Evolutionary conservation across 2,797 vertebrate genomes (phyloP).

Genomic region (Chiroxiphia lanceolata): DNA sequence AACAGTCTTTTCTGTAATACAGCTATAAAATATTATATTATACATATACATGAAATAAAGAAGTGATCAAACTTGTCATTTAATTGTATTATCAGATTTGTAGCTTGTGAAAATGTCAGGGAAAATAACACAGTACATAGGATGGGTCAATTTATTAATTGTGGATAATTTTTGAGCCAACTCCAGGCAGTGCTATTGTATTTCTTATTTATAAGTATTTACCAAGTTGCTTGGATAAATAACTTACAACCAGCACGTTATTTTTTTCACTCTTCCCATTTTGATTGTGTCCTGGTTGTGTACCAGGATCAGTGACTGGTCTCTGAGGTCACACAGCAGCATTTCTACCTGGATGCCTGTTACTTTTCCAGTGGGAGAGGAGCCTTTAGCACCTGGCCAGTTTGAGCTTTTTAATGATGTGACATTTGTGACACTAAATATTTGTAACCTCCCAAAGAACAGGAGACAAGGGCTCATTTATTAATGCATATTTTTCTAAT

Average conservation of each 20-base stretch:
- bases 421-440: not conserved
- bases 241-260: not conserved
- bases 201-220: slow-evolving; percentile 29
- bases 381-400: not conserved
- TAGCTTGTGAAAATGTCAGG: slow-evolving; percentile 52
- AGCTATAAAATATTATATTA: slow-evolving; percentile 64
- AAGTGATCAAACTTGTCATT: slow-evolving; percentile 63
- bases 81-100: slow-evolving; percentile 56
- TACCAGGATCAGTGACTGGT: not conserved
- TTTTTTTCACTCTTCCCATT: not conserved
- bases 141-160: slow-evolving; percentile 61
- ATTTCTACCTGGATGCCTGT: not conserved
- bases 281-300: not conserved
- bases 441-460: not conserved
- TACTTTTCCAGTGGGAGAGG: not conserved
- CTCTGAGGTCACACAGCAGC: not conserved
- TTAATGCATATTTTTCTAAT: not conserved
- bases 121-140: slow-evolving; percentile 20
- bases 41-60: slow-evolving; percentile 55
- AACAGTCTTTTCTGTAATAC: slow-evolving; percentile 56
- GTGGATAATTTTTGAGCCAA: slow-evolving; percentile 41
- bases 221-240: not conserved
- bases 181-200: slow-evolving; percentile 9
- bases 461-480: not conserved
- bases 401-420: not conserved